Base-by-base conservation (phyloP, 2,888 invertebrate genomes). In the Cataglyphis albicans region DNA sequence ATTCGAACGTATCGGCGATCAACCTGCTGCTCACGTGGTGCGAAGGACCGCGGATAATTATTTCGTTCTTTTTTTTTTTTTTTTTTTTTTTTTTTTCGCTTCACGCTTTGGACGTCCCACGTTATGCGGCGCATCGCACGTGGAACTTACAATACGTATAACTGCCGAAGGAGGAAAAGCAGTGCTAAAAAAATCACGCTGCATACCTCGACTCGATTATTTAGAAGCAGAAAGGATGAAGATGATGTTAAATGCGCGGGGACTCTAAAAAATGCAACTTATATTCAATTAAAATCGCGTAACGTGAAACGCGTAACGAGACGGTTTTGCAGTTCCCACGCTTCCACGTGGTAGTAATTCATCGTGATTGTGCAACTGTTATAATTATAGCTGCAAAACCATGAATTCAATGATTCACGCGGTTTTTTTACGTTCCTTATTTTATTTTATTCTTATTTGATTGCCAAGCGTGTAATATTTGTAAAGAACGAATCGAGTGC, bases 1-100 rank as follows among this genome's bases (percentile, higher is more conserved):
- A 75, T 84, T 76, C 84, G 84, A 87, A 83, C 82, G 85, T 84
- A 74, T 88, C 78, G 78, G 64, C 81, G 74, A 52, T 75, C 81
- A 73, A 64, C 63, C 52, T 41, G 81, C 41, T 74, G 81, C 41
- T 74, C 64, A 73, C 74, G 48, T 74, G 81, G 73, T 72, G 74
- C 74, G 81, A 81, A 72, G 81, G 29, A 61, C 73, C 73, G 41
- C 63, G 29, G 52, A 52, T 64, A 75, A 74, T 74, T 81, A 64
- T 55, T 21, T 32, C 29, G 18, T n/a, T n/a, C n/a, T 7, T 52
- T 52, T 52, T 48, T 48, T 48, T 10, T 0, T 0, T 0, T 48
- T 48, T 10, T 0, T 0, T 0, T 0, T 21, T 25, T 61, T 61
- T 15, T 18, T 63, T 55, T 81, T 59, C 44, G 52, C 52, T 74